Evolutionary conservation across 2,113 vertebrate genomes (phyloP).

Genomic region (Chaetodon auriga): DNA sequence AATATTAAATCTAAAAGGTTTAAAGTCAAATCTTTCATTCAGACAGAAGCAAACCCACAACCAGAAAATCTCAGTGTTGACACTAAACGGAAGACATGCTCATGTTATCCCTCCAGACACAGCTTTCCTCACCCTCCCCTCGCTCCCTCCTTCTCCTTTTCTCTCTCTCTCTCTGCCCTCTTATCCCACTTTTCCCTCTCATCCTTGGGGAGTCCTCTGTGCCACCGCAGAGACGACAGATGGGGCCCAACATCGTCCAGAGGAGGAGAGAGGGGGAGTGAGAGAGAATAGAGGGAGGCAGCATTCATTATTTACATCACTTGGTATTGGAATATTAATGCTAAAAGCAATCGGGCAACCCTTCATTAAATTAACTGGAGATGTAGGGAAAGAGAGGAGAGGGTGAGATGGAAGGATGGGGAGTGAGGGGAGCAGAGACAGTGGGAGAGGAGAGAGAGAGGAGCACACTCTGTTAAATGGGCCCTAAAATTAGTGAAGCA

Average conservation of each 20-base stretch:
- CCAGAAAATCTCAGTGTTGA: slow-evolving; percentile 51
- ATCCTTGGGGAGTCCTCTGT: slow-evolving; percentile 78
- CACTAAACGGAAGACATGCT: slow-evolving; percentile 27
- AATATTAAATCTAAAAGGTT: slow-evolving; percentile 8
- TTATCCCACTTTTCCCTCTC: slow-evolving; percentile 73
- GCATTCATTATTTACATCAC: slow-evolving; percentile 89
- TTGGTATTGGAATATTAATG: slow-evolving; percentile 92
- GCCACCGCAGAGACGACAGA: slow-evolving; percentile 82
- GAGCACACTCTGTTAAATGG: slow-evolving; percentile 84
- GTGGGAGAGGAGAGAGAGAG: slow-evolving; percentile 49
- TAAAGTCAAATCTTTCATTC: neutral
- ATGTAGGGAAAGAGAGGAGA: slow-evolving; percentile 70
- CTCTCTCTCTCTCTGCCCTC: slow-evolving; percentile 48
- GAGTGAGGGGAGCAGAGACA: slow-evolving; percentile 34
- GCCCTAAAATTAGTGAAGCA: slow-evolving; percentile 88
- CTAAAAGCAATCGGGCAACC: slow-evolving; percentile 88
- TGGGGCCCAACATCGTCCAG: slow-evolving; percentile 85
- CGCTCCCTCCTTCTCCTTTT: slow-evolving; percentile 3
- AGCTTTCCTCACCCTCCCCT: slow-evolving; percentile 46
- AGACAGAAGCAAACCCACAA: slow-evolving; percentile 22
- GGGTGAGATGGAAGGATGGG: slow-evolving; percentile 42
- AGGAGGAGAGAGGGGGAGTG: slow-evolving; percentile 65
- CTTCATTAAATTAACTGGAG: slow-evolving; percentile 86
- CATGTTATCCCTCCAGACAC: slow-evolving; percentile 30
- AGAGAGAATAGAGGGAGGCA: slow-evolving; percentile 70